Conservation (phyloP, 2,888 invertebrate species). For the Empis livida region DNA sequence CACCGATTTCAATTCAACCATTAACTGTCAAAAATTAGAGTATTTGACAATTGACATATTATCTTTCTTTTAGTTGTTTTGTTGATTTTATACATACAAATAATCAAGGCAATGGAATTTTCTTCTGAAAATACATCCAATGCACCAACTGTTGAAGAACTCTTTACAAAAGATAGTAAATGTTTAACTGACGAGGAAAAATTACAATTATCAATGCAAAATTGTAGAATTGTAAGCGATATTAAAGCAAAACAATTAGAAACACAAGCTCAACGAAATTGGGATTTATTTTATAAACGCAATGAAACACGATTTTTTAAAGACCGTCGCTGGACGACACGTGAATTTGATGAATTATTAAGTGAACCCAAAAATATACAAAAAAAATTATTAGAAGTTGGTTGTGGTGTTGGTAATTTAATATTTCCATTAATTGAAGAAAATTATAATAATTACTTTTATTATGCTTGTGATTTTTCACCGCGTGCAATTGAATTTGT, state of each 20-base stretch:
- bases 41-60: too few species aligned
- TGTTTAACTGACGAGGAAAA: slow-evolving; percentile 43
- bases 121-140: slow-evolving; percentile 3
- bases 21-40: too few species aligned
- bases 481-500: slow-evolving; percentile 80
- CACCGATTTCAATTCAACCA: too few species aligned
- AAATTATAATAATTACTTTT: slow-evolving; percentile 50
- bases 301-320: slow-evolving; percentile 90
- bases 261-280: slow-evolving; percentile 70
- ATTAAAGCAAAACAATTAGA: slow-evolving; percentile 69
- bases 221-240: slow-evolving; percentile 62
- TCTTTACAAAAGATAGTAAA: slow-evolving; percentile 19
- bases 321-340: slow-evolving; percentile 91
- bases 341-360: slow-evolving; percentile 80
- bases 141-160: slow-evolving; percentile 10
- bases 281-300: slow-evolving; percentile 94
- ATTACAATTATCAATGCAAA: slow-evolving; percentile 50
- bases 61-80: too few species aligned
- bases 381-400: slow-evolving; percentile 50
- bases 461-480: slow-evolving; percentile 44
- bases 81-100: too few species aligned
- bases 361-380: slow-evolving; percentile 37
- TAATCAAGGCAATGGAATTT: too few species aligned
- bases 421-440: slow-evolving; percentile 82
- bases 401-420: slow-evolving; percentile 96